These are phyloP conservation scores for Caenorhabditis auriculariae DNA, from an alignment of 2,888 invertebrate species.

Conservation along the genomic window DNA sequence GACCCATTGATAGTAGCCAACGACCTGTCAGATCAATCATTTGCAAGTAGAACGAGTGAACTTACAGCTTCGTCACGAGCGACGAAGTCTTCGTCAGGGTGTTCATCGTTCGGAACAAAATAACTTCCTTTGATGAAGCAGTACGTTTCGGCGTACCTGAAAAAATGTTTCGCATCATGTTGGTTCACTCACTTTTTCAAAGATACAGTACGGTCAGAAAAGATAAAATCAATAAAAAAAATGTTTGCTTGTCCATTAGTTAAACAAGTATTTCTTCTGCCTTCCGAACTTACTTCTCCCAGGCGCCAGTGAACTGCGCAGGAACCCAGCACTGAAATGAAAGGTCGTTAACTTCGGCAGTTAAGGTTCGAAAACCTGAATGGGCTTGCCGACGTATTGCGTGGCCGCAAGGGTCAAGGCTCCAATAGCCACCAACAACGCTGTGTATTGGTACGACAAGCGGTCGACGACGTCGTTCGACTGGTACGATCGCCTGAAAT, in stretches of 20 bases:
- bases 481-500: constrained; percentile 54
- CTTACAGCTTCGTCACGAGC: constrained; percentile 20
- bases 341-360: neutral
- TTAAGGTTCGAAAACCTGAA: constrained; percentile 19
- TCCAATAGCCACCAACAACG: constrained; percentile 45
- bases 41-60: too few species aligned
- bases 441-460: constrained; percentile 58
- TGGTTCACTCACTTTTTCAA: too few species aligned
- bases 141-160: constrained; percentile 57
- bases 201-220: too few species aligned
- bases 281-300: constrained; percentile 28
- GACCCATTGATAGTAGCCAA: constrained; percentile 58
- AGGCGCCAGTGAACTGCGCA: constrained; percentile 57
- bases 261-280: neutral
- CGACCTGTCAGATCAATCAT: constrained; percentile 18
- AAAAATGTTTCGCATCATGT: neutral
- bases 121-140: constrained; percentile 62
- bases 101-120: constrained; percentile 44
- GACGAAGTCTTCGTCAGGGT: constrained; percentile 38
- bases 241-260: too few species aligned
- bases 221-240: too few species aligned
- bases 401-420: constrained; percentile 61
- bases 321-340: constrained; percentile 62
- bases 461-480: constrained; percentile 57
- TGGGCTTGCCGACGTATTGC: constrained; percentile 62